Evolutionary conservation across 1,140 invertebrate genomes (phyloP).

Genomic region (Halesus radiatus): DNA sequence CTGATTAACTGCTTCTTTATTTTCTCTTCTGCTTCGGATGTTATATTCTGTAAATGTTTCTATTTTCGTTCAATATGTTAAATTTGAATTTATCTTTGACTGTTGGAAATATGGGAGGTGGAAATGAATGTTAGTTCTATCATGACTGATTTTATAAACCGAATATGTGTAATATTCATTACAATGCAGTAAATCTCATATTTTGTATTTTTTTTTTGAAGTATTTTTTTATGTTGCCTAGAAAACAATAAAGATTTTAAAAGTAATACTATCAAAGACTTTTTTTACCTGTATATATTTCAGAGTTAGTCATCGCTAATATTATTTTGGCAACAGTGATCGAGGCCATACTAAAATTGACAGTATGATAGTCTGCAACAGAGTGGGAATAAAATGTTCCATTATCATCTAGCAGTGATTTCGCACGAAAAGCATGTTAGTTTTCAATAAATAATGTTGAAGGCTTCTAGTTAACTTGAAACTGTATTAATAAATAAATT

Average conservation of each 20-base stretch:
- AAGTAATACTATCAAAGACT: constrained; percentile 2
- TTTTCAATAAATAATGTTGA: too few species aligned
- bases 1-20: constrained; percentile 11
- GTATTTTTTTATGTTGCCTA: constrained; percentile 56
- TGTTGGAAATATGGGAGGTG: constrained; percentile 24
- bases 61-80: not conserved
- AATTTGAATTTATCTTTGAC: constrained; percentile 19
- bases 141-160: constrained; percentile 47
- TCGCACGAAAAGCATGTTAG: too few species aligned
- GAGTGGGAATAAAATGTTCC: too few species aligned
- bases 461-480: too few species aligned
- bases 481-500: too few species aligned
- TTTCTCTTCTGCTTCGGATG: not conserved
- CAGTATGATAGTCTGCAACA: too few species aligned
- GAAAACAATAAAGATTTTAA: constrained; percentile 52
- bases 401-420: too few species aligned
- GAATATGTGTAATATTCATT: constrained; percentile 37
- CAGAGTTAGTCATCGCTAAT: too few species aligned
- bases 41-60: not conserved
- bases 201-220: constrained; percentile 52
- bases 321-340: too few species aligned
- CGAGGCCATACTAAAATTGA: too few species aligned
- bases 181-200: constrained; percentile 38
- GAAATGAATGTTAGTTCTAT: constrained; percentile 22
- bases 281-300: too few species aligned